Evolutionary conservation across 1,140 invertebrate genomes (phyloP).

Genomic region (Manduca sexta): DNA sequence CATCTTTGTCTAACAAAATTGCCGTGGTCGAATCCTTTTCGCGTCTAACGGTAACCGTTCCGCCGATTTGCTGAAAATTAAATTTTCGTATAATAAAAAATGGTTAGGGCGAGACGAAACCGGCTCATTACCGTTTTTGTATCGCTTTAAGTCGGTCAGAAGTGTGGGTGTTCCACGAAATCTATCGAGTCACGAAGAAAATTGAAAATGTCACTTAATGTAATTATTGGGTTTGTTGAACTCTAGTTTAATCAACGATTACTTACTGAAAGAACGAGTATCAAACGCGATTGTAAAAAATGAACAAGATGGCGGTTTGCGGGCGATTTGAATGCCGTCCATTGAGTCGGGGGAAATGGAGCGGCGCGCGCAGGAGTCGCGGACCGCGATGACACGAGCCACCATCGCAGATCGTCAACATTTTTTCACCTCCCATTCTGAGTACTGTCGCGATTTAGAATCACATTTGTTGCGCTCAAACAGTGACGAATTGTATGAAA

Average conservation of each 20-base stretch:
- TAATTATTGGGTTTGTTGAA: conserved; percentile 39
- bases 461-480: conserved; percentile 5
- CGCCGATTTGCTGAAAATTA: conserved; percentile 51
- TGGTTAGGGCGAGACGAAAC: conserved; percentile 31
- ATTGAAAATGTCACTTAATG: conserved; percentile 34
- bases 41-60: conserved; percentile 36
- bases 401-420: conserved; percentile 37
- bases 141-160: conserved; percentile 6
- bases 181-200: conserved; percentile 28
- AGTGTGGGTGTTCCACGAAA: conserved; percentile 37
- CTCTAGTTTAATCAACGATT: conserved; percentile 36
- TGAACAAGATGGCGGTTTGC: conserved; percentile 44
- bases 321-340: conserved; percentile 51
- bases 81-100: conserved; percentile 29
- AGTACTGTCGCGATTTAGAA: conserved; percentile 2
- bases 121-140: conserved; percentile 30
- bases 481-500: conserved; percentile 6
- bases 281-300: conserved; percentile 38
- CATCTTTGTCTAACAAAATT: conserved; percentile 63
- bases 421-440: conserved; percentile 17
- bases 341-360: conserved; percentile 54
- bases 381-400: conserved; percentile 50
- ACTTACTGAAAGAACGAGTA: conserved; percentile 37
- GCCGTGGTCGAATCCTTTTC: conserved; percentile 34
- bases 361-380: conserved; percentile 34